Conservation (phyloP, 2,113 vertebrate genomes). For the Nerophis ophidion region DNA sequence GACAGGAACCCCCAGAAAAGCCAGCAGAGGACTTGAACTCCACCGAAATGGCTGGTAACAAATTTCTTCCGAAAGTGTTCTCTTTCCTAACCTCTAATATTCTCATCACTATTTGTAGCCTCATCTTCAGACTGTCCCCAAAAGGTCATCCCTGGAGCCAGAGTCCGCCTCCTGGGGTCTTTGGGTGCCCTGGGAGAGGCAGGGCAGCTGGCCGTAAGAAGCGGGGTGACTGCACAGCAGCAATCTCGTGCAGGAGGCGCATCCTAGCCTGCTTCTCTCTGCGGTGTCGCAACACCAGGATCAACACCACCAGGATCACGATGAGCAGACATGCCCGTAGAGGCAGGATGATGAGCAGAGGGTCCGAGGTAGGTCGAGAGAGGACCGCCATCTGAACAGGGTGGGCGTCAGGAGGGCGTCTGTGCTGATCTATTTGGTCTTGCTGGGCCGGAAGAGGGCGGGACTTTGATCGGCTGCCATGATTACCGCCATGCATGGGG, state of each 20-base stretch:
- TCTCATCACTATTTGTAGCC: neutral
- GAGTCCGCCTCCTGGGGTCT: slow-evolving; percentile 33
- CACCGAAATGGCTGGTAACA: neutral
- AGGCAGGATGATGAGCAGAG: slow-evolving; percentile 72
- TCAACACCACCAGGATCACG: slow-evolving; percentile 62
- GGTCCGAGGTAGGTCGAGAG: slow-evolving; percentile 57
- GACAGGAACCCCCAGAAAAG: too few species aligned
- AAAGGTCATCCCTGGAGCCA: slow-evolving; percentile 51
- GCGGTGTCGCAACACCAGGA: slow-evolving; percentile 71
- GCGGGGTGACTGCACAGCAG: slow-evolving; percentile 60
- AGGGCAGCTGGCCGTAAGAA: slow-evolving; percentile 52
- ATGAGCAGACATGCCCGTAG: slow-evolving; percentile 73
- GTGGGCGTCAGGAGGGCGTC: slow-evolving; percentile 35
- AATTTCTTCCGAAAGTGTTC: slow-evolving; percentile 3
- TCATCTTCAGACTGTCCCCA: slow-evolving; percentile 73
- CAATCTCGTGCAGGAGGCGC: slow-evolving; percentile 53
- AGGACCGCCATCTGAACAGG: slow-evolving; percentile 46
- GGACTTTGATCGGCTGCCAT: slow-evolving; percentile 23
- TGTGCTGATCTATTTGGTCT: slow-evolving; percentile 8
- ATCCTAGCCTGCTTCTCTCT: slow-evolving; percentile 70
- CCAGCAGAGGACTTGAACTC: slow-evolving; percentile 23
- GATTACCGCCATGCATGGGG: slow-evolving; percentile 33
- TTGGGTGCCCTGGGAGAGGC: slow-evolving; percentile 40
- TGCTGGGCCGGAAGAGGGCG: slow-evolving; percentile 32
- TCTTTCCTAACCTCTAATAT: slow-evolving; percentile 9